Conservation (phyloP, 2,113 vertebrate genomes). For the Nibea coibor region DNA sequence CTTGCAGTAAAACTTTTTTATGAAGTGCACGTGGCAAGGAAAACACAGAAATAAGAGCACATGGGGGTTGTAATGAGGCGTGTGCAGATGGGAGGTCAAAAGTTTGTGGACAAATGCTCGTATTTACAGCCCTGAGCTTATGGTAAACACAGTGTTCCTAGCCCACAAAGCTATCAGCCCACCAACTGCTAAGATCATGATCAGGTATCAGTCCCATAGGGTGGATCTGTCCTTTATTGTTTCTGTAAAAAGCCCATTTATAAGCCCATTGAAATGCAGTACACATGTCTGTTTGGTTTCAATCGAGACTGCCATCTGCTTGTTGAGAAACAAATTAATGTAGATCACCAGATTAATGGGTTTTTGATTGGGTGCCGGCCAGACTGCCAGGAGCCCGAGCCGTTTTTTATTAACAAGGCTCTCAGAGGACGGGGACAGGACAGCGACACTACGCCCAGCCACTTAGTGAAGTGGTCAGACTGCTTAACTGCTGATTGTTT, state of each 20-base stretch:
- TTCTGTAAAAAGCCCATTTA: constrained; percentile 40
- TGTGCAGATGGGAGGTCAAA: constrained; percentile 37
- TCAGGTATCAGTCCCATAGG: constrained; percentile 46
- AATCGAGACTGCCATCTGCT: constrained; percentile 67
- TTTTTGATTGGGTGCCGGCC: constrained; percentile 73
- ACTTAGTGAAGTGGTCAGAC: constrained; percentile 21
- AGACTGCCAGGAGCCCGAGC: constrained; percentile 62
- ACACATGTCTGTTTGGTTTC: constrained; percentile 63
- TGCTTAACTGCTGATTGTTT: constrained; percentile 24
- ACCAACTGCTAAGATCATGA: constrained; percentile 20
- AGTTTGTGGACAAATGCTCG: background rate
- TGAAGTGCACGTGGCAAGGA: background rate
- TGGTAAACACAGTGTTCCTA: constrained; percentile 3
- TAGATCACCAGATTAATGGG: constrained; percentile 72
- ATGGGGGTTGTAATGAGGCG: constrained; percentile 34
- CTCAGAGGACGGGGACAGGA: constrained; percentile 53
- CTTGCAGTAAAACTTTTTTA: background rate
- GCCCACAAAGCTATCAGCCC: constrained; percentile 17
- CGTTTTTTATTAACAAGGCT: constrained; percentile 48
- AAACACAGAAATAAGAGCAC: background rate
- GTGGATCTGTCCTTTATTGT: constrained; percentile 26
- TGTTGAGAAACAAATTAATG: constrained; percentile 74
- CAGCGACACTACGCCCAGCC: constrained; percentile 25
- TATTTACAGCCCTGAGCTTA: constrained; percentile 9
- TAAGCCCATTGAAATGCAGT: constrained; percentile 55